Base-by-base conservation (phyloP, 1,140 invertebrate genomes). In the Lordiphosa collinella region DNA sequence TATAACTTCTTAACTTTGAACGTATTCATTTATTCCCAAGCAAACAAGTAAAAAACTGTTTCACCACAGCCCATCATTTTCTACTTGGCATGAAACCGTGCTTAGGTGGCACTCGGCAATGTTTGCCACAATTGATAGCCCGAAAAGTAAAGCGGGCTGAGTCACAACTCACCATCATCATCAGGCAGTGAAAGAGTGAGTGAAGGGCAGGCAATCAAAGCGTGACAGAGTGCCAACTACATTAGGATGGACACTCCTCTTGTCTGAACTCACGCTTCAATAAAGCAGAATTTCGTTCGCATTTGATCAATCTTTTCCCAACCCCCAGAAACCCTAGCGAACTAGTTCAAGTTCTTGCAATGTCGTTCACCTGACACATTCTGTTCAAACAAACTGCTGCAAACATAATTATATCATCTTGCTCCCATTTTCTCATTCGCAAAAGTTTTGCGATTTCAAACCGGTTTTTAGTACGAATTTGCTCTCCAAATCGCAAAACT, bases 321-420 rank as follows among this genome's bases (percentile, higher is more conserved):
- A 40, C 29, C 38, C 9, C 22, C 10, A 6, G 22, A 18, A 57
- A 11, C 22, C n/a, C 4, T n/a, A 5, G 8, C 22, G 5, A 13
- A 40, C 12, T 3, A 36, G 22, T 37, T 62, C 46, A 40, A 44
- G 46, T 61, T 62, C 61, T 43, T 31, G 38, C 46, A 41, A 60
- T 62, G 35, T 76, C 72, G 61, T 58, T 71, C 61, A 52, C 48
- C 61, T 56, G 43, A 66, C 53, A 70, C 65, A 61, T 71, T 60
- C 78, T 48, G 78, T 47, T 56, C 22, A 29, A 29, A 29, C 41
- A 44, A 44, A 29, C 29, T 29, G 14, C 32, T 67, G 53, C 54
- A 37, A 51, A 60, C 14, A 65, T 41, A 35, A n/a, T n/a, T n/a
- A n/a, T n/a, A n/a, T n/a, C n/a, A n/a, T n/a, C n/a, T n/a, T n/a